These are phyloP conservation scores for Ectobius pallidus DNA, from an alignment of 2,888 invertebrate species.

Conservation along the genomic window DNA sequence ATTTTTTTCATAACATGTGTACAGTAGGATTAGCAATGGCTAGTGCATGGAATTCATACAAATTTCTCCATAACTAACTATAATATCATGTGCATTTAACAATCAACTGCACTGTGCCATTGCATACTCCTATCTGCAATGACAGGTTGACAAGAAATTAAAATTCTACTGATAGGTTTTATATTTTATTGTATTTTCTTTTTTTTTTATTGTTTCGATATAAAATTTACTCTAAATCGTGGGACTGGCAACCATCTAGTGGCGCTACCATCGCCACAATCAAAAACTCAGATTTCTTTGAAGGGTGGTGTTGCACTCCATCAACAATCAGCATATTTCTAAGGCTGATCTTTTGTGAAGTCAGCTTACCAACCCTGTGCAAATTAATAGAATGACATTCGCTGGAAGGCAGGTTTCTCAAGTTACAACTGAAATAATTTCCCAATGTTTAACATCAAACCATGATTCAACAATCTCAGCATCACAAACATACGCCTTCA, in stretches of 20 bases:
- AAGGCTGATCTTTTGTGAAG: constrained; percentile 13
- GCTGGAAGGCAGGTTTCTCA: constrained; percentile 7
- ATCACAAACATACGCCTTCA: too few species aligned
- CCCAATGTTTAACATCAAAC: constrained; percentile 11
- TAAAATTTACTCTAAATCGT: constrained; percentile 35
- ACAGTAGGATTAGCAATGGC: too few species aligned
- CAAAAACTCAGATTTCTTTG: not conserved
- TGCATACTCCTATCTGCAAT: too few species aligned
- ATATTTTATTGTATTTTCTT: constrained; percentile 10
- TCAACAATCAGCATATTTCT: constrained; percentile 7
- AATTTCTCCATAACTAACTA: too few species aligned
- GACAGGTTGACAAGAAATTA: too few species aligned
- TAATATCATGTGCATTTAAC: too few species aligned
- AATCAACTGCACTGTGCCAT: too few species aligned
- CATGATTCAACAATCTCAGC: not conserved
- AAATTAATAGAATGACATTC: constrained; percentile 9
- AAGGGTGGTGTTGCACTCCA: constrained; percentile 19
- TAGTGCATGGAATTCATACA: too few species aligned
- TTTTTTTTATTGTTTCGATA: constrained; percentile 33
- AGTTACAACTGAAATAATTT: too few species aligned
- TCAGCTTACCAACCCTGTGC: constrained; percentile 1
- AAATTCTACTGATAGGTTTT: too few species aligned
- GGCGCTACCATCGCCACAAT: not conserved
- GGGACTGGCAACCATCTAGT: constrained; percentile 11
- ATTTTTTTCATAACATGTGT: too few species aligned